These are phyloP conservation scores for Galerucella calmariensis DNA, from an alignment of 2,888 invertebrate species.

Conservation along the genomic window DNA sequence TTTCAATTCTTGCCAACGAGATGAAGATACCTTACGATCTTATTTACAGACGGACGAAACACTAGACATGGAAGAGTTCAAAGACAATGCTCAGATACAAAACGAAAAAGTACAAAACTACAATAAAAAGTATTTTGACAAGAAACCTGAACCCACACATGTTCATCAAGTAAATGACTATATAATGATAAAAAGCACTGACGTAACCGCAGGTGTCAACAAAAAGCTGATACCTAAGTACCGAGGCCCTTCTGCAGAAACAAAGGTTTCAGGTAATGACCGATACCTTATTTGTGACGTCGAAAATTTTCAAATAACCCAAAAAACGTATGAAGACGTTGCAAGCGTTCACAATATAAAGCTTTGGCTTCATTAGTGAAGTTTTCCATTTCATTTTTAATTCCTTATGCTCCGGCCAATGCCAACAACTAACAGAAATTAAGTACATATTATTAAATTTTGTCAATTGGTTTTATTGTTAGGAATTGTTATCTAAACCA, in stretches of 20 bases:
- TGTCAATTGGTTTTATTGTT: too few species aligned
- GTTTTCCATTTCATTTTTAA: too few species aligned
- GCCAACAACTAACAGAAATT: too few species aligned
- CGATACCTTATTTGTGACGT: slow-evolving; percentile 45
- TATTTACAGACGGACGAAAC: too few species aligned
- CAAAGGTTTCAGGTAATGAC: slow-evolving; percentile 45
- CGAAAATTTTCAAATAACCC: slow-evolving; percentile 42
- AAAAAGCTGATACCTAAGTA: slow-evolving; percentile 44
- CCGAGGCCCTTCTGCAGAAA: slow-evolving; percentile 45
- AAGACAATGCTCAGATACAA: too few species aligned
- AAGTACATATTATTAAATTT: too few species aligned
- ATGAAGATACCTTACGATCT: too few species aligned
- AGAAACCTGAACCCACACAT: slow-evolving; percentile 28
- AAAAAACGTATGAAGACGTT: slow-evolving; percentile 25
- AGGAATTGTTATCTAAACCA: slow-evolving; percentile 44
- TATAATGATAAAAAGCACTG: slow-evolving; percentile 40
- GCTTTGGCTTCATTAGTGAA: slow-evolving; percentile 17
- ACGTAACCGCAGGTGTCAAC: slow-evolving; percentile 20
- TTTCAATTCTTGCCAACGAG: too few species aligned
- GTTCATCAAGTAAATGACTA: slow-evolving; percentile 41
- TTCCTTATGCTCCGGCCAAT: too few species aligned
- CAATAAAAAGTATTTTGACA: too few species aligned
- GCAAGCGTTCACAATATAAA: slow-evolving; percentile 36
- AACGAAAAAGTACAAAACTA: too few species aligned
- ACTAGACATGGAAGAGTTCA: too few species aligned